A percentile compares a stretch with the other conserved stretches of the same genome.
These are phyloP conservation scores for Deilephila elpenor DNA, from an alignment of 2,888 invertebrate species.

Conservation along the genomic window DNA sequence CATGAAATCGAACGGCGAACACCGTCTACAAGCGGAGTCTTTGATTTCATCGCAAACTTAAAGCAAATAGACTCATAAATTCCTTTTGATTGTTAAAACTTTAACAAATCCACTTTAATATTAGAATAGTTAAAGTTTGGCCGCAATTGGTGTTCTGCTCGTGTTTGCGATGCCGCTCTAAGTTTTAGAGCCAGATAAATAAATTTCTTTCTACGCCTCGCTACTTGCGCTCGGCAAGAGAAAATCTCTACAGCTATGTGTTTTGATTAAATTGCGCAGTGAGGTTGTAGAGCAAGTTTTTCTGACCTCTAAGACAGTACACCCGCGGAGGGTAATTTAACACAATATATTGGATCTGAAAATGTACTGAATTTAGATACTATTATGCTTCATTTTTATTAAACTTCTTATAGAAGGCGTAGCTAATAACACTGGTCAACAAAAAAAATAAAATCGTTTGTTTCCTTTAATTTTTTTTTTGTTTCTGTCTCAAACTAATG, in stretches of 20 bases:
- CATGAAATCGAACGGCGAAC: conserved; percentile 3
- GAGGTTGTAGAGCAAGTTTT: not conserved
- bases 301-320: not conserved
- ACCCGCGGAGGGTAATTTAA: too few relatives aligned
- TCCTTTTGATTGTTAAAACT: conserved; percentile 24
- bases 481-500: too few relatives aligned
- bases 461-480: too few relatives aligned
- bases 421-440: too few relatives aligned
- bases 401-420: too few relatives aligned
- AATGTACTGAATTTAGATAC: too few relatives aligned
- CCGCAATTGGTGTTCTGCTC: conserved; percentile 11
- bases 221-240: not conserved
- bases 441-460: too few relatives aligned
- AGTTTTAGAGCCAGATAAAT: conserved; percentile 5
- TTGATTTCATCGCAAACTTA: conserved; percentile 21
- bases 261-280: not conserved
- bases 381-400: too few relatives aligned
- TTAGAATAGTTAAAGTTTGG: conserved; percentile 23
- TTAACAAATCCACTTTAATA: conserved; percentile 20
- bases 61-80: conserved; percentile 22
- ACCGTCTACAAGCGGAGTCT: not conserved
- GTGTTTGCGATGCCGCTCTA: not conserved
- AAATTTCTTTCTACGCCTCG: not conserved
- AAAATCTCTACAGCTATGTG: not conserved
- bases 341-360: too few relatives aligned